phyloP scores from a whole-genome alignment of 2,888 invertebrate genomes.

The Aspidiotus rigidus region DNA sequence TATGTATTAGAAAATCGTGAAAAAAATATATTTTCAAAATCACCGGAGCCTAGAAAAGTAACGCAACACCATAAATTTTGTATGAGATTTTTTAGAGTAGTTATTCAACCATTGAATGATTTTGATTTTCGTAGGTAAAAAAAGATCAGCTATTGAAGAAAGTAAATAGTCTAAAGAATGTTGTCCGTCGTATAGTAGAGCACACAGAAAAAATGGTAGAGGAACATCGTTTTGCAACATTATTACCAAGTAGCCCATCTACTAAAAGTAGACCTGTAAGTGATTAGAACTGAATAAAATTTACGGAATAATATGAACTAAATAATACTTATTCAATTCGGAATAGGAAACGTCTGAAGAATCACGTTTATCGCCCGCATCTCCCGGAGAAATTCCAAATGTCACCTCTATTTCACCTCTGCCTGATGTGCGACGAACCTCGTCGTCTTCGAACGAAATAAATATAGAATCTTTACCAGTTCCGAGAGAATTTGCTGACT shows the following conservation, averaged over 20 bases:
- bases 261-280: constrained; percentile 8
- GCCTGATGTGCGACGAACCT: constrained; percentile 53
- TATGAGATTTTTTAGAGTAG: too few species aligned
- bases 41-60: too few species aligned
- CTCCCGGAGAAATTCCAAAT: constrained; percentile 41
- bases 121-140: constrained; percentile 29
- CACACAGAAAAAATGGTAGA: constrained; percentile 65
- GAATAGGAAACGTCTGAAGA: background rate
- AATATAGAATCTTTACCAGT: constrained; percentile 54
- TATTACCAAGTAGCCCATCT: constrained; percentile 23
- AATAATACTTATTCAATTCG: too few species aligned
- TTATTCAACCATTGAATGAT: too few species aligned
- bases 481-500: constrained; percentile 71
- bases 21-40: too few species aligned
- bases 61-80: too few species aligned
- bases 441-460: constrained; percentile 37
- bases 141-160: constrained; percentile 51
- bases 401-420: constrained; percentile 57
- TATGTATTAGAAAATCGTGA: too few species aligned
- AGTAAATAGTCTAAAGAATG: constrained; percentile 74
- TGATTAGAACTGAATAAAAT: too few species aligned
- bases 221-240: constrained; percentile 40
- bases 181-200: constrained; percentile 68
- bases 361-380: constrained; percentile 25
- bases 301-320: too few species aligned